phyloP scores from a whole-genome alignment of 2,797 vertebrate species.

The Sebastes reedi region DNA sequence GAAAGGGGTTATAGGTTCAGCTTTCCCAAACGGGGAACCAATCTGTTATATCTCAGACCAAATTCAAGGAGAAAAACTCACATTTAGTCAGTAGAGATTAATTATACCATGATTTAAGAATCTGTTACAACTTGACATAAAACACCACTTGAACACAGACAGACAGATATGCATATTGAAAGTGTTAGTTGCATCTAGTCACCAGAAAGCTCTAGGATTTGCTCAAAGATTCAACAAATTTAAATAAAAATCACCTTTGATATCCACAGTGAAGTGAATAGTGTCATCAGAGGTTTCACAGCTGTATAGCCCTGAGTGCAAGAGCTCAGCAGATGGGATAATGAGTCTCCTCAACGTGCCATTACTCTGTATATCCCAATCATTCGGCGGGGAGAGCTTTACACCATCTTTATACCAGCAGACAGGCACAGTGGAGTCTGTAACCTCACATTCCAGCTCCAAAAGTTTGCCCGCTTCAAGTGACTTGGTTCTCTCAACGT shows the following conservation, averaged over 20 bases:
- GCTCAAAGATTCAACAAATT: constrained; percentile 59
- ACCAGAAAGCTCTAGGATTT: constrained; percentile 61
- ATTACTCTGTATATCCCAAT: constrained; percentile 83
- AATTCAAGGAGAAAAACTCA: constrained; percentile 57
- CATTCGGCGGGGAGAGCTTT: constrained; percentile 77
- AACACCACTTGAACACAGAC: constrained; percentile 54
- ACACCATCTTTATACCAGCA: constrained; percentile 87
- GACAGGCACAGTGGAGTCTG: constrained; percentile 79
- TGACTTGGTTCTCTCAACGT: constrained; percentile 79
- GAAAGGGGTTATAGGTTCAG: constrained; percentile 45
- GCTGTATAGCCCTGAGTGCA: constrained; percentile 87
- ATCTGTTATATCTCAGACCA: constrained; percentile 58
- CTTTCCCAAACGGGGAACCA: constrained; percentile 42
- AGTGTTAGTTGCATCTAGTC: constrained; percentile 72
- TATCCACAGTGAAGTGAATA: constrained; percentile 87
- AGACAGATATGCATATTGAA: constrained; percentile 39
- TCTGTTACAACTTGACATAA: constrained; percentile 57
- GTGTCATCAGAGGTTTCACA: constrained; percentile 81
- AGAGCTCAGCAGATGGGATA: constrained; percentile 79
- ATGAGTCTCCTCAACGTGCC: constrained; percentile 81
- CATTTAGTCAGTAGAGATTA: constrained; percentile 49
- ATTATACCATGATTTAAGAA: constrained; percentile 52
- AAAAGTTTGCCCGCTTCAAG: constrained; percentile 83
- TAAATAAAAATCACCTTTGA: constrained; percentile 87
- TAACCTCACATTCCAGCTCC: constrained; percentile 87